Base-by-base conservation (phyloP, 2,888 invertebrate genomes). In the Molorchus minor region DNA sequence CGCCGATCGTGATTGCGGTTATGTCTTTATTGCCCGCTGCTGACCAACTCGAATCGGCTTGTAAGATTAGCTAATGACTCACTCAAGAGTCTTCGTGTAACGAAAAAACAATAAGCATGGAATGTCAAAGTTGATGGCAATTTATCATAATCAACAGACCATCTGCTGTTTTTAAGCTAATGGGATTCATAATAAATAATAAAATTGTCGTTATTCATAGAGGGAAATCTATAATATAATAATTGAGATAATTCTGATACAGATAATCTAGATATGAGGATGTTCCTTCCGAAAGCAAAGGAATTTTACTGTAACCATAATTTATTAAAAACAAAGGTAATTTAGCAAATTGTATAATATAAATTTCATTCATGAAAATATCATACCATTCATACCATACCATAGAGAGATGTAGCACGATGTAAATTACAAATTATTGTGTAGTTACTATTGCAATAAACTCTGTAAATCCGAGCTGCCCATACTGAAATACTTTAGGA, bases 131-230 rank as follows among this genome's bases (percentile, higher is more conserved):
- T 33, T 41, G 19, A 20, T 19, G 41, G 19, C 41, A 41, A 41
- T 41, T 41, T 41, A 20, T 41, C 41, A 20, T 8, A 41, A 19
- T 41, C 17, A 17, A 13, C 13, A 12, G 8, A 16, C 8, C 20
- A 19, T 5, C 17, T 20, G 17, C n/a, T 43, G 15, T 20, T 17
- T 45, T 12, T 45, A 45, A 25, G 45, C 45, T 21, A 45, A 45
- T 21, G 12, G 21, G 5, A 16, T 16, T 7, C 4, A 12, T 25
- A 21, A 45, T 7, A 45, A 15, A 21, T n/a, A 17, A 10, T n/a
- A n/a, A n/a, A n/a, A n/a, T n/a, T n/a, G n/a, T n/a, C n/a, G n/a
- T n/a, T 33, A 33, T 33, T 33, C 33, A 12, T 33, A 25, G 25
- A 25, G 25, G 25, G 25, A 25, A 25, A 8, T 25, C 4, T 25